phyloP scores from a whole-genome alignment of 2,888 invertebrate genomes.

The Macrophya alboannulata region DNA sequence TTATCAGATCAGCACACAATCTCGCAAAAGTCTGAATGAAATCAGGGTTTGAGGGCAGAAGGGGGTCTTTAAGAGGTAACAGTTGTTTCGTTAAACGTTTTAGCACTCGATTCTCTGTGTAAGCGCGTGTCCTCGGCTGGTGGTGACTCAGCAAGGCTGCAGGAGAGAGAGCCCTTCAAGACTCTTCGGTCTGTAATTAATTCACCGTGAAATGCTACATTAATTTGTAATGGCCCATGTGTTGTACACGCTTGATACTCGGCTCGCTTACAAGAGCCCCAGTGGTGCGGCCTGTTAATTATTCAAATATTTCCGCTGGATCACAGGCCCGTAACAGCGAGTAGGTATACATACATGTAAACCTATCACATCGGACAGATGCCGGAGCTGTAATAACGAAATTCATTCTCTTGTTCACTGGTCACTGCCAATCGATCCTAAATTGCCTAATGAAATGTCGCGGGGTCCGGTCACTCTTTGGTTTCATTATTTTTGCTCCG shows the following conservation, averaged over 20 bases:
- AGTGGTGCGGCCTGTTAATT: conserved; percentile 49
- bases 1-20: conserved; percentile 36
- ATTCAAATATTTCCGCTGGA: conserved; percentile 55
- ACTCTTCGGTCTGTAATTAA: conserved; percentile 74
- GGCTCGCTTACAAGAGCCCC: conserved; percentile 60
- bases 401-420: conserved; percentile 33
- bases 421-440: conserved; percentile 2
- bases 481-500: conserved; percentile 11
- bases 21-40: conserved; percentile 13
- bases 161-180: conserved; percentile 68
- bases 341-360: not conserved
- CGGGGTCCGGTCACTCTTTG: conserved; percentile 22
- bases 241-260: conserved; percentile 71
- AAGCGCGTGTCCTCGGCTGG: conserved; percentile 52
- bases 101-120: conserved; percentile 72
- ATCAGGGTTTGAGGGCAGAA: not conserved
- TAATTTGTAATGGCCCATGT: conserved; percentile 75
- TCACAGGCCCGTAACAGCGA: conserved; percentile 2
- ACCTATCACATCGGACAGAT: conserved; percentile 48
- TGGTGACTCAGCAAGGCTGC: conserved; percentile 57
- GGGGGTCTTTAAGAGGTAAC: conserved; percentile 66
- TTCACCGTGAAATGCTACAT: conserved; percentile 77
- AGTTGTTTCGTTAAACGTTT: conserved; percentile 77
- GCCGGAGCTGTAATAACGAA: conserved; percentile 19
- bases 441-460: conserved; percentile 41